These are phyloP conservation scores for Eulemur albifrons DNA, from an alignment of 2,797 vertebrate genomes.

Conservation along the genomic window DNA sequence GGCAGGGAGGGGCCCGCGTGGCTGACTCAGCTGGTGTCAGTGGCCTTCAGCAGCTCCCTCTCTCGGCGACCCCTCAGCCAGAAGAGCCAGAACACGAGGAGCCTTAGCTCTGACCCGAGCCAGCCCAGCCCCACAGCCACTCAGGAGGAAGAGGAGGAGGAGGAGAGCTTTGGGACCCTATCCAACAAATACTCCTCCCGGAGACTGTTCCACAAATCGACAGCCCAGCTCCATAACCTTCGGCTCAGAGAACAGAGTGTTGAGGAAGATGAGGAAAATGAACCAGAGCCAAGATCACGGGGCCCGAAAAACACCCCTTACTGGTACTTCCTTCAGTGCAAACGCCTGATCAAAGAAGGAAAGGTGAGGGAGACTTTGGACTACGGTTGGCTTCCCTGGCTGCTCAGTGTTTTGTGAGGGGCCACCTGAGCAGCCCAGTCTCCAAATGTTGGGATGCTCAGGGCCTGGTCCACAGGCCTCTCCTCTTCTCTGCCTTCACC, in stretches of 20 bases:
- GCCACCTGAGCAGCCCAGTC: neutral
- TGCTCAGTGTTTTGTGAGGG: neutral
- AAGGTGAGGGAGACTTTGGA: constrained; percentile 84
- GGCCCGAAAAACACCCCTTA: constrained; percentile 89
- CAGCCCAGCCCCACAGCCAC: neutral
- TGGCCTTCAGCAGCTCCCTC: neutral
- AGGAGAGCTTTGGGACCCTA: constrained; percentile 86
- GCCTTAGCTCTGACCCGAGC: neutral
- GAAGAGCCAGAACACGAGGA: neutral
- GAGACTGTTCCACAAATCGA: constrained; percentile 87
- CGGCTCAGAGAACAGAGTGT: constrained; percentile 49
- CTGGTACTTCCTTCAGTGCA: constrained; percentile 96
- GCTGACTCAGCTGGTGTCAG: fast-evolving
- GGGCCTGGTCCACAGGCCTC: neutral
- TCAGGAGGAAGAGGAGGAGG: constrained; percentile 14
- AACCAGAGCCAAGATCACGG: neutral
- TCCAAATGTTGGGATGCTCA: neutral
- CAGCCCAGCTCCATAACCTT: constrained; percentile 81
- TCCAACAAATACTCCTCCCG: constrained; percentile 86
- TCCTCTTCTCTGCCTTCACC: neutral
- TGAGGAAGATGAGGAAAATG: constrained; percentile 71
- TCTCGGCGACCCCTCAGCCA: neutral
- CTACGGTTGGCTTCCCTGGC: neutral
- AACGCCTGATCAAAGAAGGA: constrained; percentile 89
- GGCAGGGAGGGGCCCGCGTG: neutral